Base-by-base conservation (phyloP, 2,797 vertebrate genomes). In the Lepilemur septentrionalis region DNA sequence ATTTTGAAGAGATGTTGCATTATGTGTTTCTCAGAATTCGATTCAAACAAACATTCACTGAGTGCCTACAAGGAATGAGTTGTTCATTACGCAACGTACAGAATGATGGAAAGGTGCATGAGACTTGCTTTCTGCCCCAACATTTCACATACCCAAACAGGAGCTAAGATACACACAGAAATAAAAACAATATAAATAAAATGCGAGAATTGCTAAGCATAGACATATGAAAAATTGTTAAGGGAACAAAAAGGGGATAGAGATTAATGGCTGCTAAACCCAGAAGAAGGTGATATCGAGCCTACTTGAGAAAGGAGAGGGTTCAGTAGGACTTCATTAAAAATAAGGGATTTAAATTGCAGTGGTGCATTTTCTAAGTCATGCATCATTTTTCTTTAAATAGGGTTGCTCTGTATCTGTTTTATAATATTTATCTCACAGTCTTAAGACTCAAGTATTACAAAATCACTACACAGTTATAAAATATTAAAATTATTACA, bases 21-120 rank as follows among this genome's bases (percentile, higher is more conserved):
- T 92, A 73, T 25, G 7, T 69, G 14, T 92, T 92, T 55, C 50
- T 20, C 65, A 94, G 23, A 84, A 92, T 93, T 89, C 35, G 80
- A 17, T 50, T 59, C 78, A 85, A 70, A 43, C 28, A 76, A 69
- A 82, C 38, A 52, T 63, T 78, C 15, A 67, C 52, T 61, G 7
- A 91, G 35, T 25, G 6, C 9, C 13, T 73, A 5, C 8, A 63
- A 69, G 14, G 10, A 63, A n/a, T 48, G 20, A 32, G 23, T 80
- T 38, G 38, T 38, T 38, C 41, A 65, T 89, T 65, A 32, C 13
- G 30, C 32, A 30, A 59, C 8, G 18, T 23, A 73, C 8, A 83
- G 11, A 35, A 63, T 35, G 67, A n/a, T 10, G 1, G 14, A 94
- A 78, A 94, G 4, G 30, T 79, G 35, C 78, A 11, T 15, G 20